Base-by-base conservation (phyloP, 2,888 invertebrate genomes). In the Ypsolopha scabrella region DNA sequence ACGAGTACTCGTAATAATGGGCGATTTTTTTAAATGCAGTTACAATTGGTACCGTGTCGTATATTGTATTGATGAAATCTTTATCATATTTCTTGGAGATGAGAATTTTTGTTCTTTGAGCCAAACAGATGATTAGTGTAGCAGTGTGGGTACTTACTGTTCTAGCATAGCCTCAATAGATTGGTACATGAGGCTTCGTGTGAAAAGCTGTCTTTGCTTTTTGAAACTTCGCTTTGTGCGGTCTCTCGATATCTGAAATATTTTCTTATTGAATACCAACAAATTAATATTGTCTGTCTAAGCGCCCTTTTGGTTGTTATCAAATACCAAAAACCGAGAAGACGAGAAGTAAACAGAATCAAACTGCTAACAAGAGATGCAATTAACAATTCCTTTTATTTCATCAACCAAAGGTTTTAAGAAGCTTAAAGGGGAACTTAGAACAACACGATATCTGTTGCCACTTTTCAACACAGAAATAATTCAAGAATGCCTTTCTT, bases 141-240 rank as follows among this genome's bases (percentile, higher is more conserved):
- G n/a, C n/a, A n/a, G n/a, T n/a, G n/a, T n/a, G n/a, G n/a, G n/a
- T 43, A 64, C 69, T 70, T 66, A 87, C 89, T 79, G 82, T 58
- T 76, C 62, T 10, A 88, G 71, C 75, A 88, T 87, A 48, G 72
- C 70, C 59, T 82, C 85, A 33, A 88, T 60, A 13, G 78, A 71
- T 13, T 65, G 64, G 58, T 88, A 89, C 43, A 87, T 61, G 47
- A 72, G 69, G 13, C 61, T 66, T 56, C 89, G 72, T 36, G 85
- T 68, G 7, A 76, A 53, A 38, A 63, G 51, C 37, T 65, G 54
- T 55, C 58, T 57, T 36, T 65, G 54, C 55, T 58, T 57, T 51
- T 59, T 54, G 10, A 56, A 52, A 36, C 60, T 67, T 35, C 74
- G 66, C 41, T 67, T 60, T 24, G 63, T 56, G 52, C 67, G 61